A percentile compares a stretch with the other conserved stretches of the same genome.
Evolutionary conservation across 2,797 vertebrate genomes (phyloP).

Genomic region (Dicrostonyx torquatus): DNA sequence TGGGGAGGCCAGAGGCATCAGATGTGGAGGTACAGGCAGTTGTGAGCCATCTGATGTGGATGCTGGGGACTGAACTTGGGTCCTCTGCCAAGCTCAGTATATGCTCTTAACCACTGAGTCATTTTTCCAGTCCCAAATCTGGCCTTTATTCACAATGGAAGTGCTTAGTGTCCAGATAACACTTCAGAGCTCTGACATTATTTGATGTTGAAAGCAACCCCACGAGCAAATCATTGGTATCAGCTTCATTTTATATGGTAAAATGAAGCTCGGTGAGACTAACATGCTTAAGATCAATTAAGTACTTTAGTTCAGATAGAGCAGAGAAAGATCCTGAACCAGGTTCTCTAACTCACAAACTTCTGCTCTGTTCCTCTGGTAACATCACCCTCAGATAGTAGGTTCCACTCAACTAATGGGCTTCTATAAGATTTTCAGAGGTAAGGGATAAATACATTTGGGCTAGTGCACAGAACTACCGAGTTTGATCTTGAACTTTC

Average conservation of each 20-base stretch:
- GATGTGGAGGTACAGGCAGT: background rate
- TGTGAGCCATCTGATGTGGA: too few species aligned
- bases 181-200: constrained; percentile 31
- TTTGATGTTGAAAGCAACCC: constrained; percentile 1
- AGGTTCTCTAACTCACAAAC: constrained; percentile 21
- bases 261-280: background rate
- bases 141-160: background rate
- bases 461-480: background rate
- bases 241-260: background rate
- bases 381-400: background rate
- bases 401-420: background rate
- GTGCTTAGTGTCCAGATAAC: background rate
- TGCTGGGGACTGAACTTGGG: background rate
- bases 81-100: background rate
- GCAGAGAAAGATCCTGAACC: background rate
- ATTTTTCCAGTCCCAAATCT: background rate
- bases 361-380: background rate
- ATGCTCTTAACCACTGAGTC: background rate
- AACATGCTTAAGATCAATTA: constrained; percentile 16
- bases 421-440: constrained; percentile 46
- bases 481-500: constrained; percentile 35
- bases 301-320: background rate
- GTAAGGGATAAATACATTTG: constrained; percentile 37
- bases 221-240: background rate
- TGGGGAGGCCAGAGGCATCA: background rate